Evolutionary conservation across 1,140 invertebrate genomes (phyloP), one percentile per base, ranked within the genome.

Genomic region (Latrodectus geometricus): DNA sequence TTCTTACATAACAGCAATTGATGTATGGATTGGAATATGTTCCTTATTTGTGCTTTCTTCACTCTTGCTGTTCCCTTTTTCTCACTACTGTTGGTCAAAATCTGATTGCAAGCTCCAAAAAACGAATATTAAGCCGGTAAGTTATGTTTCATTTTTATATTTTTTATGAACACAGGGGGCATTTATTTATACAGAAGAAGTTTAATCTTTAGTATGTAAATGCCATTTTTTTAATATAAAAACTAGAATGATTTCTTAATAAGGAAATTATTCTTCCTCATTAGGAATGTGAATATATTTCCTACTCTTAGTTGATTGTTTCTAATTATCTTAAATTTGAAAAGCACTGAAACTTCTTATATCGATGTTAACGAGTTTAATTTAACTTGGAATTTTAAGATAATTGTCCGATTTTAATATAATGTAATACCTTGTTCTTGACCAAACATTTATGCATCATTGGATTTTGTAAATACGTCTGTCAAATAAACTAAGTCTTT

Each of bases 1-100:
- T 0, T 82, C 89, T 14, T 90, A 90, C 61, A 88, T 90, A 50
- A 90, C 87, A 4, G 87, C 87, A 15, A 78, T 88, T 7, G 87
- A 88, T 21, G 87, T 88, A 9, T 88, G 87, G 87, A 74, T 84
- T 0, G 87, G 87, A n/a, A 7, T 65, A 3, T 88, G 87, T 23
- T 76, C 68, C 8, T 8, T 83, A 8, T 82, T 84, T 49, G 87
- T 88, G n/a, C 74, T 88, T 14, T 12, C 52, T 0, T 49, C 87
- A 11, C 80, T 88, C 11, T 54, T 88, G 49, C 14, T 82, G 14
- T 79, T 83, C 17, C 87, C 87, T 0, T 4, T 87, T 21, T 49
- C 86, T 0, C 54, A 61, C 54, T 69, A 81, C 48, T 82, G 49
- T 23, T 61, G 61, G 17, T 17, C 70, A 14, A 75, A 66, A 14